These are phyloP conservation scores for Plecotus auritus DNA, from an alignment of 2,113 vertebrate genomes.

Conservation along the genomic window DNA sequence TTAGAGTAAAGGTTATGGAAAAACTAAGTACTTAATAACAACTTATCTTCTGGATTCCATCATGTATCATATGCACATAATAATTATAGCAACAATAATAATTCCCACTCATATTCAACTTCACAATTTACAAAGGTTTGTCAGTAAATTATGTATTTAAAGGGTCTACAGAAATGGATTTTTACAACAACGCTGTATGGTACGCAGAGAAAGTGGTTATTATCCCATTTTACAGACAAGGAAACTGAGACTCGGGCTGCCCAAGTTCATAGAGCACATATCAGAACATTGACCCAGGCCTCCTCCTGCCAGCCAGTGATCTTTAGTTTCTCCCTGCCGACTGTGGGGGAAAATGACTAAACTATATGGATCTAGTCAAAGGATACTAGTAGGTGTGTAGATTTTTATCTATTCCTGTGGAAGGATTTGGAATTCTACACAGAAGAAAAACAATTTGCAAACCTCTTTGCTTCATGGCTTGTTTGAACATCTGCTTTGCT, in stretches of 20 bases:
- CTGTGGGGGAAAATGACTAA: neutral
- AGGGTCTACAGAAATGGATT: neutral
- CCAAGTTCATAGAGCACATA: neutral
- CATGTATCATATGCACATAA: neutral
- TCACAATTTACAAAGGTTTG: neutral
- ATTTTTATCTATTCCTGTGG: neutral
- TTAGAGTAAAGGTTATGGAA: neutral
- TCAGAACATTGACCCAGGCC: neutral
- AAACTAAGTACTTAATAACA: neutral
- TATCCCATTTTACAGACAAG: neutral
- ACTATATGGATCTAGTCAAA: neutral
- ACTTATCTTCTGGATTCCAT: neutral
- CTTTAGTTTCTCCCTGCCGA: neutral
- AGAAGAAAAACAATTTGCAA: neutral
- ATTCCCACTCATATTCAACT: neutral
- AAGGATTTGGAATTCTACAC: neutral
- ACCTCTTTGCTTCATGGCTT: neutral
- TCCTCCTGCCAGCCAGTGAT: neutral
- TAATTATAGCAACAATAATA: neutral
- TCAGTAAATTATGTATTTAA: neutral
- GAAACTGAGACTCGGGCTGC: neutral
- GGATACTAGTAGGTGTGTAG: neutral
- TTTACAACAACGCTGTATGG: neutral
- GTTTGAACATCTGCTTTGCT: slow-evolving; percentile 28
- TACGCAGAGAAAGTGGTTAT: neutral